Base-by-base conservation (phyloP, 2,888 invertebrate species). In the Autographa pulchrina region DNA sequence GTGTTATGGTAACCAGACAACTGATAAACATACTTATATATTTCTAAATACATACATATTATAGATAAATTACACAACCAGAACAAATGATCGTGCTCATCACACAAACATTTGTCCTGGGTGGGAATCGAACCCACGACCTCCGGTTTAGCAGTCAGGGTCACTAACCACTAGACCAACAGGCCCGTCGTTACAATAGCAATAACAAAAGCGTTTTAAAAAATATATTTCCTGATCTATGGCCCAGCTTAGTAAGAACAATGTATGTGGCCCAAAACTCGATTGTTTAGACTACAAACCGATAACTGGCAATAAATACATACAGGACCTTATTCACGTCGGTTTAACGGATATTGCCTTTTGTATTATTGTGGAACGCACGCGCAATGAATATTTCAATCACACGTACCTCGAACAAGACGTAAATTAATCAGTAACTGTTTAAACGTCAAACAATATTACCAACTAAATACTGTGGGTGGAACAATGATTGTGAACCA, bases 351-450 rank as follows among this genome's bases (percentile, higher is more conserved):
- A 75, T 76, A 76, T 68, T 65, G 63, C 72, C 76, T 80, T 78
- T 84, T 75, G 82, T 75, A 80, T 67, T 35, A 63, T 59, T 65
- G 56, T 68, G 67, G 75, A 84, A 80, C 78, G 70, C 66, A 78
- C 72, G 74, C 74, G 66, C 76, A 77, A 62, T 73, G 75, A 80
- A 80, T 83, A 84, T 82, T 77, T 77, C 77, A 76, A 77, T 75
- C 73, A 59, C 65, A 66, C 48, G 66, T 68, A 38, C 74, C 77
- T 76, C 41, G 43, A 80, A 79, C 78, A 74, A 79, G 54, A 68
- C 81, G 83, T 88, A 84, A 86, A 87, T 85, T 83, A 82, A 81
- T 85, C 79, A 83, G 74, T 80, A 77, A 83, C 83, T 85, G 85
- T 86, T 80, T 80, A 77, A 85, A 87, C 77, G 83, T 85, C 86